Base-by-base conservation (phyloP, 2,113 vertebrate genomes). In the Xenus cinereus region DNA sequence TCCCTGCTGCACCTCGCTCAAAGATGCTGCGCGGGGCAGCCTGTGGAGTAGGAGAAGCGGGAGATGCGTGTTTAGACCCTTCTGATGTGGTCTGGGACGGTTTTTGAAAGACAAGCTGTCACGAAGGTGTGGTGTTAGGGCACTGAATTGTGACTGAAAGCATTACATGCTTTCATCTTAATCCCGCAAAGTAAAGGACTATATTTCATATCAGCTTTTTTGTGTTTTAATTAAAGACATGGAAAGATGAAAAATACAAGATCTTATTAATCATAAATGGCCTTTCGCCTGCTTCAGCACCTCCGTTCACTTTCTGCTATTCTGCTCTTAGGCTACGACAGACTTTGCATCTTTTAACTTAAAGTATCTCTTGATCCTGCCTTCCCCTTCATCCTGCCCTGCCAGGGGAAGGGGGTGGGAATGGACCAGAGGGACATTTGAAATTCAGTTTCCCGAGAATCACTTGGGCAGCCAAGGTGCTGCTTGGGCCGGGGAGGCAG, bases 171-270 rank as follows among this genome's bases (percentile, higher is more conserved):
- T 92, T 90, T 94, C 14, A 32, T 84, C 85, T 86, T 22, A 57
- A 15, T 53, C 32, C 11, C 41, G 22, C 68, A 63, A 48, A 82
- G 62, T 37, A 22, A 87, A 79, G 23, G 20, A 14, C n/a, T 60
- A 2, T 21, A 11, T 71, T 92, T 76, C 22, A 11, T 69, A 77
- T 13, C 72, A 63, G 27, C 8, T 67, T 43, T 83, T 62, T 63
- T 68, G 26, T 90, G 41, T 71, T 87, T 86, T 90, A 80, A 94
- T 96, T 86, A 41, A 78, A 68, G 35, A 73, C 32, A 28, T 10
- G 18, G 93, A 19, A 73, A 93, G 76, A 86, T 89, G 59, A 90
- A 92, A 95, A 92, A 46, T 37, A 45, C 28, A 45, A 77, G 54
- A 30, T 27, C n/a, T 92, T 51, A n/a, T 69, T 95, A 74, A 90